phyloP scores from a whole-genome alignment of 2,113 vertebrate species.

The Laticauda colubrina region DNA sequence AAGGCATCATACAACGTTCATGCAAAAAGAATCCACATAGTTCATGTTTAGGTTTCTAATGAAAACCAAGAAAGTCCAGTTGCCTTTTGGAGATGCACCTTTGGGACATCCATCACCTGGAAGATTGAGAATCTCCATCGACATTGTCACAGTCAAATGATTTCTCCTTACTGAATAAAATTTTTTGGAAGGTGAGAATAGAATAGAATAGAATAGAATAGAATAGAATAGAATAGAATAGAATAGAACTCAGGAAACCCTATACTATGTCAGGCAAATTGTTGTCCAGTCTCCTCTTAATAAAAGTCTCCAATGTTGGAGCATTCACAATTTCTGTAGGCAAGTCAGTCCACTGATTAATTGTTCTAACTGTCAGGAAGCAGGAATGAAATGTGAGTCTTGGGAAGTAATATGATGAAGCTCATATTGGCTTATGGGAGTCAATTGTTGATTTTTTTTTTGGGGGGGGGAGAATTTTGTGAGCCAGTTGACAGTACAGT shows the following conservation, averaged over 20 bases:
- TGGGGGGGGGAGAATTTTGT: background rate
- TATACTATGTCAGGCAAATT: too few relatives aligned
- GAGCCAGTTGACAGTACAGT: background rate
- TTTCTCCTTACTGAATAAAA: background rate
- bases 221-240: too few relatives aligned
- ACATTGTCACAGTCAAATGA: background rate
- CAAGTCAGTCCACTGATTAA: too few relatives aligned
- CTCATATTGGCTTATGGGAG: background rate
- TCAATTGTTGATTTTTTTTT: background rate
- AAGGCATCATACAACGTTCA: background rate
- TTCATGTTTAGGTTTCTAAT: background rate
- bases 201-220: too few relatives aligned
- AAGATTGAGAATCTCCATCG: background rate
- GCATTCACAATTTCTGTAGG: too few relatives aligned
- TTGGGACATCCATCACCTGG: background rate
- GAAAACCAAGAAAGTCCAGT: background rate
- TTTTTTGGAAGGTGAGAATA: background rate
- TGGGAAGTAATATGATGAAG: background rate
- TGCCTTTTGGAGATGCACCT: background rate
- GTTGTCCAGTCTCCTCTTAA: too few relatives aligned
- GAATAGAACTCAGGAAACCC: too few relatives aligned
- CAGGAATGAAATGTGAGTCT: background rate
- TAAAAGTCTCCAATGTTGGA: too few relatives aligned
- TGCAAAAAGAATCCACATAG: background rate
- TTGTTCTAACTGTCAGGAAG: background rate